These are phyloP conservation scores for Coregonus suidteri DNA, from an alignment of 2,797 vertebrate species.

Conservation along the genomic window DNA sequence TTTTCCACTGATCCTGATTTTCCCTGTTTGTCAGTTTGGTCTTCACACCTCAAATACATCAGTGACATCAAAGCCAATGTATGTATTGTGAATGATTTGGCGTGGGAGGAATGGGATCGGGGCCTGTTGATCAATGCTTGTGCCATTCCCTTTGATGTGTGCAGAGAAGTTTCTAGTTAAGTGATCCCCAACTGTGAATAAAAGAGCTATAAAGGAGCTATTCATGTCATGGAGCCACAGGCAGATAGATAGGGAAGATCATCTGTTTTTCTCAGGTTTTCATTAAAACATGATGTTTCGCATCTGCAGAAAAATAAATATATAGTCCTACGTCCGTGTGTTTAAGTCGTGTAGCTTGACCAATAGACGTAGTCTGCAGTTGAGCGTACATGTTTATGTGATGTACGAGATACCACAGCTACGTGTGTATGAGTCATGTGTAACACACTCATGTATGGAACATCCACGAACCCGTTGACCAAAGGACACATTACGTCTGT, in stretches of 20 bases:
- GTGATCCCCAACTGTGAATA: constrained; percentile 29
- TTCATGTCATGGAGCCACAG: constrained; percentile 33
- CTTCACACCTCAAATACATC: constrained; percentile 34
- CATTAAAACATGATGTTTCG: not conserved
- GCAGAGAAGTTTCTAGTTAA: constrained; percentile 36
- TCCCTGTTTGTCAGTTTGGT: constrained; percentile 14
- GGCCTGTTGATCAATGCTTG: constrained; percentile 53
- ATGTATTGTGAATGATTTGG: constrained; percentile 55
- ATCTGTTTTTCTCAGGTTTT: not conserved
- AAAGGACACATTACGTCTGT: not conserved
- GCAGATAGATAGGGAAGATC: constrained; percentile 19
- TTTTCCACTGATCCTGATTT: constrained; percentile 10
- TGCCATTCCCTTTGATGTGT: constrained; percentile 63
- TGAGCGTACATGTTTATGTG: not conserved
- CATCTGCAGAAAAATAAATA: not conserved
- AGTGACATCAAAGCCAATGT: constrained; percentile 33
- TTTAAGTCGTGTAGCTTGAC: not conserved
- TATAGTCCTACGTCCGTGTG: not conserved
- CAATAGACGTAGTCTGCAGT: not conserved
- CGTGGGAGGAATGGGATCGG: constrained; percentile 25
- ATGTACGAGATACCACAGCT: too few relatives aligned
- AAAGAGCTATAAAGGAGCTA: constrained; percentile 16
- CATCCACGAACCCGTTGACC: not conserved
- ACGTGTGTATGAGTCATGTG: too few relatives aligned
- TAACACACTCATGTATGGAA: too few relatives aligned